Evolutionary conservation across 2,888 invertebrate genomes (phyloP).

Genomic region (Crioceris asparagi): DNA sequence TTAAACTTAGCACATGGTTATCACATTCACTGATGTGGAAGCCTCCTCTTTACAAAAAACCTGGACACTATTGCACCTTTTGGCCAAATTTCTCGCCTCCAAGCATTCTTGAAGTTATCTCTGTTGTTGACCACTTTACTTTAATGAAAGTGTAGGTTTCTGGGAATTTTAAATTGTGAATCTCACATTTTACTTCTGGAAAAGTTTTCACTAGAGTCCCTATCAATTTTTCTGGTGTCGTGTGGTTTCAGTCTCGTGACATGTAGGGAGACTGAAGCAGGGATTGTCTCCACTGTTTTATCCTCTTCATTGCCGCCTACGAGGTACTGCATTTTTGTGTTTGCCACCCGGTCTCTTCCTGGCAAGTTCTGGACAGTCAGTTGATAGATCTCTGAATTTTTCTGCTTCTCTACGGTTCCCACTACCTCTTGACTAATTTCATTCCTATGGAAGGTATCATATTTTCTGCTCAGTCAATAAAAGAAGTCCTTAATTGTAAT

Average conservation of each 20-base stretch:
- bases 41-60: too few relatives aligned
- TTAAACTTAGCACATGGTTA: too few relatives aligned
- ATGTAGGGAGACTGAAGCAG: constrained; percentile 4
- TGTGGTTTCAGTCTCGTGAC: constrained; percentile 3
- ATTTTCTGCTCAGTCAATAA: too few relatives aligned
- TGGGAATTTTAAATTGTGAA: too few relatives aligned
- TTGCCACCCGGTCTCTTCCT: constrained; percentile 4
- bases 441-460: constrained; percentile 2
- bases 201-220: constrained; percentile 2
- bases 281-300: constrained; percentile 5
- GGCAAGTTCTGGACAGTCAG: constrained; percentile 3
- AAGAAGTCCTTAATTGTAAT: too few relatives aligned
- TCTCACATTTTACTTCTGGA: constrained; percentile 5
- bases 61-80: too few relatives aligned
- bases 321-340: constrained; percentile 1
- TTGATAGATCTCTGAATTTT: constrained; percentile 3
- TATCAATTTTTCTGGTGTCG: constrained; percentile 5
- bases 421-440: constrained; percentile 2
- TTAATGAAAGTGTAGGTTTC: too few relatives aligned
- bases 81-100: too few relatives aligned
- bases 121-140: too few relatives aligned
- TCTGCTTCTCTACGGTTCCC: constrained; percentile 2
- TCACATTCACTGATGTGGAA: too few relatives aligned
- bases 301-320: constrained; percentile 4
- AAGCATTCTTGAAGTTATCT: too few relatives aligned